Percentiles rank a stretch among this genome's conserved stretches.
phyloP scores from a whole-genome alignment of 1,140 invertebrate species.

The Matsumurasca onukii region DNA sequence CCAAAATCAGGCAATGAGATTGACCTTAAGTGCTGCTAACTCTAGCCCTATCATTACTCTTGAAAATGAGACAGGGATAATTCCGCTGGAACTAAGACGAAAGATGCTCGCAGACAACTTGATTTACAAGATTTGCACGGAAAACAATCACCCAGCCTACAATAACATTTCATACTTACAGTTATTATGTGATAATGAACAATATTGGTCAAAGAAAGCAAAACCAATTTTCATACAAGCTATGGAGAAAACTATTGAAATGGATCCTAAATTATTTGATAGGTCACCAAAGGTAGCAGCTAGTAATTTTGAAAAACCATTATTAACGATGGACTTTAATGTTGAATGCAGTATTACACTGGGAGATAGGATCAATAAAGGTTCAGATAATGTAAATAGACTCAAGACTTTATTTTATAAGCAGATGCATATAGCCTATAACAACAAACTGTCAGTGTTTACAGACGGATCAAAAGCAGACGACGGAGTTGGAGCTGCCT shows the following conservation, averaged over 20 bases:
- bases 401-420: background rate
- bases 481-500: background rate
- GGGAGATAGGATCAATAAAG: background rate
- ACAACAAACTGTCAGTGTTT: background rate
- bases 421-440: background rate
- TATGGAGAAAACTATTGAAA: background rate
- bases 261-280: background rate
- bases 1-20: conserved; percentile 1
- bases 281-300: background rate
- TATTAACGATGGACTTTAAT: background rate
- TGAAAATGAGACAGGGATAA: background rate
- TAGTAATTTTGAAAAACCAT: background rate
- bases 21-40: background rate
- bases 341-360: background rate
- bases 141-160: background rate
- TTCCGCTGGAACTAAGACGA: background rate
- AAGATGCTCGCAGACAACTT: background rate
- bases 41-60: too few species aligned
- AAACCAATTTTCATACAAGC: too few species aligned
- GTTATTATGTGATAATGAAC: background rate
- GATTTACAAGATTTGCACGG: background rate
- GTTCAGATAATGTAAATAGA: background rate
- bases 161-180: background rate
- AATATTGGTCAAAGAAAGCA: background rate
- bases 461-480: conserved; percentile 3